Percentiles rank a stretch among this genome's conserved stretches.
Evolutionary conservation across 2,888 invertebrate species (phyloP).

Genomic region (Sarcophaga variegata): DNA sequence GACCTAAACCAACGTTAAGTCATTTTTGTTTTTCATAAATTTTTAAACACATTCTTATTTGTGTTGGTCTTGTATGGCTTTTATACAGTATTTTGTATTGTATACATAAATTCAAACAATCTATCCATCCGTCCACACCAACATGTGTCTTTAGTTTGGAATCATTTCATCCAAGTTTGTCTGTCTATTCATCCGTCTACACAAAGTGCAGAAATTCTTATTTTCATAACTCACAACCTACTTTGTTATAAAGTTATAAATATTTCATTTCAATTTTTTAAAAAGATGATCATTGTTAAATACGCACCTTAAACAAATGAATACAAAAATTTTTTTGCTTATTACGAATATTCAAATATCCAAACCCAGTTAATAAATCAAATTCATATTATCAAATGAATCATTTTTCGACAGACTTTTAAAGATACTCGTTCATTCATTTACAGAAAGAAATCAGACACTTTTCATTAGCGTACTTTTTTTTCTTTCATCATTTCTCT

Average conservation of each 20-base stretch:
- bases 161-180: background rate
- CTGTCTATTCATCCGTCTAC: background rate
- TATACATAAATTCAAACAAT: slow-evolving; percentile 45
- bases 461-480: too few species aligned
- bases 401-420: background rate
- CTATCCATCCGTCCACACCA: slow-evolving; percentile 15
- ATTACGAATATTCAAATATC: background rate
- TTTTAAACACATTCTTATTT: background rate
- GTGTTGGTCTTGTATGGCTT: background rate
- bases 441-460: too few species aligned
- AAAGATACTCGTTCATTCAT: background rate
- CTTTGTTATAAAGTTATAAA: background rate
- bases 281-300: background rate
- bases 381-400: slow-evolving; percentile 14
- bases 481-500: too few species aligned
- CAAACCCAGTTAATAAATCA: slow-evolving; percentile 20
- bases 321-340: background rate
- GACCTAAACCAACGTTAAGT: slow-evolving; percentile 8
- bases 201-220: slow-evolving; percentile 25
- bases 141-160: slow-evolving; percentile 14
- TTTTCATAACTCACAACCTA: slow-evolving; percentile 18
- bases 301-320: background rate
- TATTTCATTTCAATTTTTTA: background rate
- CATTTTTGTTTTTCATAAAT: background rate
- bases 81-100: slow-evolving; percentile 30